Conservation (phyloP, 1,140 invertebrate species). For the Halictus rubicundus region DNA sequence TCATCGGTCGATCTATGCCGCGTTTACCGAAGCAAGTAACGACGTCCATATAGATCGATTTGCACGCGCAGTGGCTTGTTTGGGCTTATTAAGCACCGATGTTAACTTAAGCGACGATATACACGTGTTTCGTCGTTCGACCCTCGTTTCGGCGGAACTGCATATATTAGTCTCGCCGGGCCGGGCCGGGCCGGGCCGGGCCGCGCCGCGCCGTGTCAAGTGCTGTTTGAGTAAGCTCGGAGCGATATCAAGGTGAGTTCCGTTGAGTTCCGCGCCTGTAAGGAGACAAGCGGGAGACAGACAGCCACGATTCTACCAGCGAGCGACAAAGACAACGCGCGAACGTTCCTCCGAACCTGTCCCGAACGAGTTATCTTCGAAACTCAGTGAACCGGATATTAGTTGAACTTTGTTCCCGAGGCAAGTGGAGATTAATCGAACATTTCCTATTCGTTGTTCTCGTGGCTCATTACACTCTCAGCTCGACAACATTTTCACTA, state of each 20-base stretch:
- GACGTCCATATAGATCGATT: slow-evolving; percentile 15
- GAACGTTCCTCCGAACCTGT: not conserved
- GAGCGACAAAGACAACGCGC: not conserved
- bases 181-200: no score
- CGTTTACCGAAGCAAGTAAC: slow-evolving; percentile 20
- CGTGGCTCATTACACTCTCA: not conserved
- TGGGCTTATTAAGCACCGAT: slow-evolving; percentile 21
- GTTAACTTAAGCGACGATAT: slow-evolving; percentile 28
- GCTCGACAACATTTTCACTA: no score
- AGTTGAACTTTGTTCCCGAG: slow-evolving; percentile 17
- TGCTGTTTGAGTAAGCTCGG: not conserved
- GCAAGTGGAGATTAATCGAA: slow-evolving; percentile 23
- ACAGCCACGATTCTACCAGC: no score
- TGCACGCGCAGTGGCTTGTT: slow-evolving; percentile 1
- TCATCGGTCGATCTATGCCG: slow-evolving; percentile 21
- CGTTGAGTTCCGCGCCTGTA: no score
- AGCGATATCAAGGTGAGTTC: not conserved
- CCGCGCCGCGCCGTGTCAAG: not conserved
- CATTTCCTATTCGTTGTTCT: not conserved
- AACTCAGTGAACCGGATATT: slow-evolving; percentile 23
- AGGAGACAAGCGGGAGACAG: no score
- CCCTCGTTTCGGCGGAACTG: slow-evolving; percentile 2
- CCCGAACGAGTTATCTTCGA: slow-evolving; percentile 10
- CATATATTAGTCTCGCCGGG: not conserved
- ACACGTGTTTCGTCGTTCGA: slow-evolving; percentile 12